These are phyloP conservation scores for Cyphomyrmex costatus DNA, from an alignment of 1,140 invertebrate genomes.

Conservation along the genomic window DNA sequence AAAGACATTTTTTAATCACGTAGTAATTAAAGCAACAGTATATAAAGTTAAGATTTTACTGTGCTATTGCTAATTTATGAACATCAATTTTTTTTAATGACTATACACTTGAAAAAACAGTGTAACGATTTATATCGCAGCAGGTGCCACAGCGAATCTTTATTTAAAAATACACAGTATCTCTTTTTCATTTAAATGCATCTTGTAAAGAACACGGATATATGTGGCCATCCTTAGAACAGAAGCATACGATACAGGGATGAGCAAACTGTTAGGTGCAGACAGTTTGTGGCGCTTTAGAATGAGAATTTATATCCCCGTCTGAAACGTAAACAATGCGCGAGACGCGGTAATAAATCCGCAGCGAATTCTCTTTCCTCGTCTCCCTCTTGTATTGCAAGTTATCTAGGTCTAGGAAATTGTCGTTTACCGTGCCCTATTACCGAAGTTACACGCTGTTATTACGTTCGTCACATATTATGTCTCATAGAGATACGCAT, in stretches of 20 bases:
- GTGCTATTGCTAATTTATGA: background rate
- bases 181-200: constrained; percentile 33
- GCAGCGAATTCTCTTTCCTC: constrained; percentile 17
- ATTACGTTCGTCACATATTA: constrained; percentile 38
- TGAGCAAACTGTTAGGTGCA: constrained; percentile 39
- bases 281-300: constrained; percentile 70
- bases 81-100: constrained; percentile 25
- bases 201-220: constrained; percentile 30
- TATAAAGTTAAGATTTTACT: background rate
- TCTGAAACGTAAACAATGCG: constrained; percentile 76
- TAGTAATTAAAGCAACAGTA: background rate
- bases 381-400: constrained; percentile 13
- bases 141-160: constrained; percentile 24
- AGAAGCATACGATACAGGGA: constrained; percentile 38
- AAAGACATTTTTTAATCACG: background rate
- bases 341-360: constrained; percentile 78
- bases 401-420: constrained; percentile 79
- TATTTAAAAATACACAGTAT: constrained; percentile 3
- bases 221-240: constrained; percentile 36
- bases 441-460: constrained; percentile 33
- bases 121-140: constrained; percentile 26
- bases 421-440: constrained; percentile 69
- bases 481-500: constrained; percentile 4
- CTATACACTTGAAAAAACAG: background rate
- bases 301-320: constrained; percentile 70